Evolutionary conservation across 2,888 invertebrate species (phyloP).

Genomic region (Rapana venosa): DNA sequence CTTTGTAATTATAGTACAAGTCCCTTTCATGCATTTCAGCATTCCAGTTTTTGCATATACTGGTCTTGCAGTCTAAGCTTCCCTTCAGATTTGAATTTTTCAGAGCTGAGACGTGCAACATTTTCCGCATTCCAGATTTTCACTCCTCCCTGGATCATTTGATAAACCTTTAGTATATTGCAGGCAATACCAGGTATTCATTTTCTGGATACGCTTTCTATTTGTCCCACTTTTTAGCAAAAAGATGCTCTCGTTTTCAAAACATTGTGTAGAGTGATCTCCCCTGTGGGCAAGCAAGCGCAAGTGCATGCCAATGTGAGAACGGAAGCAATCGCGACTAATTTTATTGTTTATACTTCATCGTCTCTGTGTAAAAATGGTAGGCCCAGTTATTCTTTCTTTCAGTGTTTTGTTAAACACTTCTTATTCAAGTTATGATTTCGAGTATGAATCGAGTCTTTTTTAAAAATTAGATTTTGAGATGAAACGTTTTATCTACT

Average conservation of each 20-base stretch:
- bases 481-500: neutral
- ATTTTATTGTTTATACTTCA: neutral
- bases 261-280: neutral
- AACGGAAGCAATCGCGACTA: neutral
- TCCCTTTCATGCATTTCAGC: too few relatives aligned
- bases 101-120: too few relatives aligned
- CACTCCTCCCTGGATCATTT: too few relatives aligned
- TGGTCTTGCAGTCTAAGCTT: too few relatives aligned
- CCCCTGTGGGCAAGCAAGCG: constrained; percentile 18
- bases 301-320: neutral
- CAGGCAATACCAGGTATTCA: too few relatives aligned
- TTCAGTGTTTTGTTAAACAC: neutral
- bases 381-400: neutral
- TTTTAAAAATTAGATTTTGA: neutral
- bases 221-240: too few relatives aligned
- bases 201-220: too few relatives aligned
- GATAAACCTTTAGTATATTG: too few relatives aligned
- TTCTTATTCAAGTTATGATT: neutral
- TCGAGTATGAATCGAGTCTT: neutral
- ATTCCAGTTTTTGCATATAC: too few relatives aligned
- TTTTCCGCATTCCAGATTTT: too few relatives aligned
- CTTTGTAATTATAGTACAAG: too few relatives aligned
- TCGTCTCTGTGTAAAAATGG: neutral
- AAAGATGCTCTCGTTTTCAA: neutral
- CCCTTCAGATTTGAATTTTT: too few relatives aligned